These are phyloP conservation scores for Enoplosus armatus DNA, from an alignment of 2,797 vertebrate genomes.

Conservation along the genomic window DNA sequence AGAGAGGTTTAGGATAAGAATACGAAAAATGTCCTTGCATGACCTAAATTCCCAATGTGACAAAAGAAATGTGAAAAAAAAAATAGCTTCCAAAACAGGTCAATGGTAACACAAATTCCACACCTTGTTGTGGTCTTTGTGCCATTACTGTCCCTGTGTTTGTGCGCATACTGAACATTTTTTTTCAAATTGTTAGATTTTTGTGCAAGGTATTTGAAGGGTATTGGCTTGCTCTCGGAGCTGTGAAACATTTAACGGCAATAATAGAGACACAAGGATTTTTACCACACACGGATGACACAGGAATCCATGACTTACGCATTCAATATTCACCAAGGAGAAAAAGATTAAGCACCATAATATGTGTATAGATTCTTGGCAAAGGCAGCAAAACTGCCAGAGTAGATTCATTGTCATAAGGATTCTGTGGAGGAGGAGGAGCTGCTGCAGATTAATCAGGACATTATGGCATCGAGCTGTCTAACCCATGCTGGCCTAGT, in stretches of 20 bases:
- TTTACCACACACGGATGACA: neutral
- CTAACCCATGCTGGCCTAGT: neutral
- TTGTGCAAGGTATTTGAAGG: neutral
- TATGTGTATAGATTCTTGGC: neutral
- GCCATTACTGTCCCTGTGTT: neutral
- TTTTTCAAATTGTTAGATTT: neutral
- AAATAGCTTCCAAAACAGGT: neutral
- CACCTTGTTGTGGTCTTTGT: neutral
- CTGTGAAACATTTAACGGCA: neutral
- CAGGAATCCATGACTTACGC: neutral
- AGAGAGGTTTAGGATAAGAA: too few relatives aligned
- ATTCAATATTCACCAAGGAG: neutral
- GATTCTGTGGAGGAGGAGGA: neutral
- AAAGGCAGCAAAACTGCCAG: neutral
- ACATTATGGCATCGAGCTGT: constrained; percentile 36
- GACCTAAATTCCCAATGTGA: neutral
- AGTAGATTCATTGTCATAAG: neutral
- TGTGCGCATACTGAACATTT: neutral
- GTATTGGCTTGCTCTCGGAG: neutral
- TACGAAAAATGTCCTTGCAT: neutral
- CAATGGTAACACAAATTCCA: neutral
- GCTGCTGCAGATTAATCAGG: constrained; percentile 16
- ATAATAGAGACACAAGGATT: neutral
- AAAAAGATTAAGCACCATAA: neutral
- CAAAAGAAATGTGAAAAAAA: neutral